Base-by-base conservation (phyloP, 2,888 invertebrate species). In the Thyatira batis region DNA sequence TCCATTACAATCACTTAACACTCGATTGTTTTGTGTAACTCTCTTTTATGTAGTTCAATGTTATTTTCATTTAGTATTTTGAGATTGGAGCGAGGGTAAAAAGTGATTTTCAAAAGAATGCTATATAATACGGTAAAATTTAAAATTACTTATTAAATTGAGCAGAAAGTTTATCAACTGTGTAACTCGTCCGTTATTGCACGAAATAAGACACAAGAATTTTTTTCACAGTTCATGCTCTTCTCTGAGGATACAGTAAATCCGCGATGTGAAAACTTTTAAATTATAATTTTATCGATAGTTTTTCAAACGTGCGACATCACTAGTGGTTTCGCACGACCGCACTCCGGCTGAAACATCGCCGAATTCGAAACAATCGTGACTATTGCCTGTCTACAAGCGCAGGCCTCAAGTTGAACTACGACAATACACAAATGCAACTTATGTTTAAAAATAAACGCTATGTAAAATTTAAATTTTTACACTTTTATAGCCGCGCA, bases 251-350 rank as follows among this genome's bases (percentile, higher is more conserved):
- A n/a, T n/a, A n/a, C n/a, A n/a, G n/a, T n/a, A n/a, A n/a, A n/a
- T n/a, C n/a, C n/a, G n/a, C n/a, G n/a, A n/a, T n/a, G n/a, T n/a
- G n/a, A n/a, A n/a, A n/a, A n/a, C n/a, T n/a, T n/a, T n/a, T n/a
- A n/a, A n/a, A n/a, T n/a, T n/a, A n/a, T n/a, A n/a, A n/a, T n/a
- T n/a, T 17, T 21, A 45, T 45, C 45, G 45, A 45, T 45, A 5
- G 1, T 45, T 45, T n/a, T n/a, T 21, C 2, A 9, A 25, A 13
- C 4, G 13, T 25, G 23, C n/a, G n/a, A 25, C 23, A 25, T 46
- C 27, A 27, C 48, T 20, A 49, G 52, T 33, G 27, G 60, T 68
- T 71, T 67, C 69, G 53, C 66, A 57, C 60, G 65, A 63, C 61
- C 62, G 60, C 56, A 55, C 63, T 45, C 45, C 51, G 20, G 52